phyloP scores from a whole-genome alignment of 2,888 invertebrate genomes.

The Diaperis boleti region DNA sequence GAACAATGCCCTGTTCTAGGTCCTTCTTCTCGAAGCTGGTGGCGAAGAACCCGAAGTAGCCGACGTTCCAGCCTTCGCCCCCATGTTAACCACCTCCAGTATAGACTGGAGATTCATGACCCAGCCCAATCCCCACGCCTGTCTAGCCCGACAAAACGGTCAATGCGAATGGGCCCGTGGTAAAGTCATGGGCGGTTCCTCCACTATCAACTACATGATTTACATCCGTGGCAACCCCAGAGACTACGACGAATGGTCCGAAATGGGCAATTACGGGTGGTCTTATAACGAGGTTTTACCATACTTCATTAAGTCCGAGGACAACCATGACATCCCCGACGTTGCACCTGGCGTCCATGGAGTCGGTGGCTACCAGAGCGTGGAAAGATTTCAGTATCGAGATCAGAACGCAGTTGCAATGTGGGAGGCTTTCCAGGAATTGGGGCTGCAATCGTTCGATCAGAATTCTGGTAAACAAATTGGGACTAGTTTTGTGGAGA shows the following conservation, averaged over 20 bases:
- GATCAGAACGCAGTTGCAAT: conserved; percentile 72
- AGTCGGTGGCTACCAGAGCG: conserved; percentile 73
- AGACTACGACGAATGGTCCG: conserved; percentile 77
- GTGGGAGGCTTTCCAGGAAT: conserved; percentile 73
- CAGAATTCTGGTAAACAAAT: conserved; percentile 71
- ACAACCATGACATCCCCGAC: conserved; percentile 70
- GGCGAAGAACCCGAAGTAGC: conserved; percentile 76
- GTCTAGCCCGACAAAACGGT: conserved; percentile 70
- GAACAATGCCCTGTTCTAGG: conserved; percentile 62
- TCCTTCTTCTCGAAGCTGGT: conserved; percentile 76
- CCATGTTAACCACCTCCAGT: conserved; percentile 71
- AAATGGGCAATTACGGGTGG: conserved; percentile 74
- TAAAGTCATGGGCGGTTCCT: conserved; percentile 77
- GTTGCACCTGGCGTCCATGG: conserved; percentile 72
- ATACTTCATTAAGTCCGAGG: conserved; percentile 78
- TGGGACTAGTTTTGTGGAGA: conserved; percentile 74
- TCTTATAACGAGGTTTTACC: conserved; percentile 74
- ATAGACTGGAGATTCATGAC: conserved; percentile 81
- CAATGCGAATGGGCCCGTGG: conserved; percentile 75
- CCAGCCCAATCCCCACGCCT: conserved; percentile 73
- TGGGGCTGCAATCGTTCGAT: conserved; percentile 72
- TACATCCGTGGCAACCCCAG: conserved; percentile 72
- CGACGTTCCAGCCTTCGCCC: conserved; percentile 75
- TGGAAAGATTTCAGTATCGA: conserved; percentile 74
- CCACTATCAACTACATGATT: conserved; percentile 77